Evolutionary conservation across 2,888 invertebrate genomes (phyloP), one percentile per base, ranked within the genome.

Genomic region (Yponomeuta malinellus): DNA sequence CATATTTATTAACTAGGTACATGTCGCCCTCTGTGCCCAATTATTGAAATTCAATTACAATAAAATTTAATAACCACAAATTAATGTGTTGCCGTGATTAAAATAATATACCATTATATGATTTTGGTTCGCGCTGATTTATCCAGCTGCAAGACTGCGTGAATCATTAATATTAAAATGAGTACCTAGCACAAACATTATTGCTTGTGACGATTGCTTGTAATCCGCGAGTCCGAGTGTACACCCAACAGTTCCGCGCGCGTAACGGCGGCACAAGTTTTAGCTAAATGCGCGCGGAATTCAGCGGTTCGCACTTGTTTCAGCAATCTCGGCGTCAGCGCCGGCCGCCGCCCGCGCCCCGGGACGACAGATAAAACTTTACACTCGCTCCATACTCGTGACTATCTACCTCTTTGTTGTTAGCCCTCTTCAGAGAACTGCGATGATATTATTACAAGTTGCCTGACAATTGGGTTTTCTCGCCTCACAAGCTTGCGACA

Each of bases 211-310:
- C 15, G 15, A 15, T 15, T 59, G 52, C 5, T 15, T 59, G 52
- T 59, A 15, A 59, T 15, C 15, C 8, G 12, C 6, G 4, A 15
- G 52, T 12, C 15, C 52, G 8, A 15, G 15, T 59, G 52, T 71
- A 68, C 37, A 63, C 71, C 67, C 59, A 63, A 31, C 71, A 71
- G 68, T 71, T 68, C 23, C 37, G 33, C 43, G 52, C 68, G 71
- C 68, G 71, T 71, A 67, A 71, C 63, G 67, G 63, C 63, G 59
- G 29, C 48, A 71, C 68, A 71, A 71, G 71, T 71, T 68, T 63
- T 15, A 68, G 52, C 52, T 59, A 59, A 59, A 2, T 59, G 15
- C 15, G 52, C 52, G 52, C 52, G 15, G 52, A 59, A 59, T 59
- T 59, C 52, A 12, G 52, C 52, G 52, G 52, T 59, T 59, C 6